These are phyloP conservation scores for Muscicapa adusta DNA, from an alignment of 2,113 vertebrate species.

Conservation along the genomic window DNA sequence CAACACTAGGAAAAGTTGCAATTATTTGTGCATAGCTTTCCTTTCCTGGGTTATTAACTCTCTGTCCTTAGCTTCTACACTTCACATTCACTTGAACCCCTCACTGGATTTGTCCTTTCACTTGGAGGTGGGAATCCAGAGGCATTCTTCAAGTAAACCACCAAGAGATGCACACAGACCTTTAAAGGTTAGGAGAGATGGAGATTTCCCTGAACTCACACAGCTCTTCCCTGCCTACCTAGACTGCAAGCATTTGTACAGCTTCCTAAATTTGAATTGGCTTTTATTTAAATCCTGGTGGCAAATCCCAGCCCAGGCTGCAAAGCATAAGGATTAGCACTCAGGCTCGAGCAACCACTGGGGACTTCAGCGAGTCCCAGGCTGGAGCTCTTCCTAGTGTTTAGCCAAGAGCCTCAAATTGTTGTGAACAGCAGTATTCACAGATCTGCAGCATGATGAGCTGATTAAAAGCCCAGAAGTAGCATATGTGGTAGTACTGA, in stretches of 20 bases:
- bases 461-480: background rate
- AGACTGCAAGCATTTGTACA: background rate
- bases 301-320: background rate
- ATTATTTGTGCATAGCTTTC: background rate
- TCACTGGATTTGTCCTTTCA: background rate
- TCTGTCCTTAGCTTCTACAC: background rate
- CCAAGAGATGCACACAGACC: background rate
- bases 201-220: background rate
- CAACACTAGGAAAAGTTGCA: background rate
- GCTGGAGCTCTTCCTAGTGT: background rate
- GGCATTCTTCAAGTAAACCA: background rate
- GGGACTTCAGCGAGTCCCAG: background rate
- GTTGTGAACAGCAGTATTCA: background rate
- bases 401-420: background rate
- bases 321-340: background rate
- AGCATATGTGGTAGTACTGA: rapidly evolving
- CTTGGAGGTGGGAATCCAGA: background rate
- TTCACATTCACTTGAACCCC: background rate
- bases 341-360: rapidly evolving
- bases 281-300: background rate
- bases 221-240: background rate
- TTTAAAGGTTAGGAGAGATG: background rate
- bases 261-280: background rate
- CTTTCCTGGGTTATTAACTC: background rate
- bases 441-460: background rate